Evolutionary conservation across 2,113 vertebrate genomes (phyloP), one percentile per base, ranked within the genome.

Genomic region (Castor canadensis): DNA sequence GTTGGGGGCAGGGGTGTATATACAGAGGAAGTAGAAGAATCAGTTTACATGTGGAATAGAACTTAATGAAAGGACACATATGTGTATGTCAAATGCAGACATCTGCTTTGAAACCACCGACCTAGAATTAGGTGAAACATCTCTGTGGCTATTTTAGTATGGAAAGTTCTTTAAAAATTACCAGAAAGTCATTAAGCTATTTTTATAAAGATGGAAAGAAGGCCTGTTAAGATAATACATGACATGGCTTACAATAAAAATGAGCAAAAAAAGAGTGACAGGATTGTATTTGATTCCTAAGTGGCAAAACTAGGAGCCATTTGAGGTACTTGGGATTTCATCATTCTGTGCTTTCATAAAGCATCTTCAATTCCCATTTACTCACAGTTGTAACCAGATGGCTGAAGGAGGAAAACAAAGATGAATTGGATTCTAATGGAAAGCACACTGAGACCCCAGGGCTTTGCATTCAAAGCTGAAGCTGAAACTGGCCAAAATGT

Each of bases 321-420:
- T 73, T 60, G 66, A 69, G 10, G 56, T 72, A 56, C 58, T 58
- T 72, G 69, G 38, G 71, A 73, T 92, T 87, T 89, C n/a, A 67
- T 58, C 45, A 5, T 54, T 81, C 60, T 77, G 62, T 35, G 47
- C 71, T 85, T 84, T 93, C 60, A 96, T 62, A 94, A 66, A 96
- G 93, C 43, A 22, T 28, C 40, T 11, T 1, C 1, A 13, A n/a
- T 69, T 73, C 80, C 58, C 81, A 77, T 91, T 87, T 87, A 47
- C 80, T 95, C 91, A 67, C 94, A 77, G 88, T 88, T 17, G 77
- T 66, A 76, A 85, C 86, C 97, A 96, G 94, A 94, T 91, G 89
- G 96, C 82, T 67, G 40, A 87, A 67, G 72, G 86, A 77, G 64
- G 64, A 40, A 79, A 88, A 91, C 86, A 76, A 77, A n/a, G 45